Percentiles rank a stretch among this genome's conserved stretches.
phyloP scores from a whole-genome alignment of 2,888 invertebrate species.

The Agrochola macilenta region DNA sequence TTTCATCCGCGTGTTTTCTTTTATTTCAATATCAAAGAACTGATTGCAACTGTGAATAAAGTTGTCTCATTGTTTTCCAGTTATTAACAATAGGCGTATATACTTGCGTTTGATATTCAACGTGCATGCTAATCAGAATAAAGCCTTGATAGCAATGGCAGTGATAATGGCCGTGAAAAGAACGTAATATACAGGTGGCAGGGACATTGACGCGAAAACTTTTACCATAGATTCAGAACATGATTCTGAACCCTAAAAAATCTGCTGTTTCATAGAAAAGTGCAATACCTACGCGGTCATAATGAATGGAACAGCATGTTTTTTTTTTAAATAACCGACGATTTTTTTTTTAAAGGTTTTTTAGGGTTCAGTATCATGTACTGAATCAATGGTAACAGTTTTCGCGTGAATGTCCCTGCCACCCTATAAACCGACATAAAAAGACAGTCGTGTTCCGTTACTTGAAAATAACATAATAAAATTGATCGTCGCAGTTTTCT shows the following conservation, averaged over 20 bases:
- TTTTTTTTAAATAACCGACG: too few relatives aligned
- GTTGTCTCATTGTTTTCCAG: constrained; percentile 48
- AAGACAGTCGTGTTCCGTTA: constrained; percentile 24
- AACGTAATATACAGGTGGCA: too few relatives aligned
- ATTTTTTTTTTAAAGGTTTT: too few relatives aligned
- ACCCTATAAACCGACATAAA: background rate
- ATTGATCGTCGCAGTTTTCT: constrained; percentile 15
- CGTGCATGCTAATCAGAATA: constrained; percentile 37
- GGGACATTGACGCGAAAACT: too few relatives aligned
- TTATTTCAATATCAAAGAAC: constrained; percentile 49
- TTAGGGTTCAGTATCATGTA: too few relatives aligned
- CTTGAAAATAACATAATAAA: background rate
- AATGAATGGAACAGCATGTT: too few relatives aligned
- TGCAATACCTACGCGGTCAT: too few relatives aligned
- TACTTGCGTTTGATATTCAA: constrained; percentile 46
- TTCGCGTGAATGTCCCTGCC: too few relatives aligned
- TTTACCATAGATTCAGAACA: too few relatives aligned
- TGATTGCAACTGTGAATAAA: constrained; percentile 37
- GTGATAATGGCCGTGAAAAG: constrained; percentile 66
- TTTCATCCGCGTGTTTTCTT: constrained; percentile 36
- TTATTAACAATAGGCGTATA: constrained; percentile 32
- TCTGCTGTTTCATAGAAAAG: too few relatives aligned
- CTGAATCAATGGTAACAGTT: too few relatives aligned
- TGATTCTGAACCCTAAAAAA: too few relatives aligned
- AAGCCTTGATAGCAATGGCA: constrained; percentile 55